Base-by-base conservation (phyloP, 2,797 vertebrate species). In the Onychomys leucogaster region DNA sequence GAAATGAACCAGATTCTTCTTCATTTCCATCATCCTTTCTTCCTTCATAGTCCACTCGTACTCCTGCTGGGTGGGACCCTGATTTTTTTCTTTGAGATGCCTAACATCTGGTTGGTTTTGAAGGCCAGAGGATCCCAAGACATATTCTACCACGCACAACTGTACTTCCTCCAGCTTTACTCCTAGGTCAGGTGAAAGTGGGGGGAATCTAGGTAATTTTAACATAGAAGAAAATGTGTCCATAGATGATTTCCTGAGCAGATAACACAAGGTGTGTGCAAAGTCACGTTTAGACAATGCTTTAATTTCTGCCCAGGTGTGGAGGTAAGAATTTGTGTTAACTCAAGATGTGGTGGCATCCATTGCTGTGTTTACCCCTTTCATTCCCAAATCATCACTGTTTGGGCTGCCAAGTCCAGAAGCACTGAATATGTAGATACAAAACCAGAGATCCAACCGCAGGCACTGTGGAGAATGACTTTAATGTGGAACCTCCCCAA, bases 391-490 rank as follows among this genome's bases (percentile, higher is more conserved):
- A 73, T 94, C 93, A 83, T 37, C 76, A 19, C 49, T 59, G 49
- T 29, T 37, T 69, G 82, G 25, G 32, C 69, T 81, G 52, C 57
- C 23, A 29, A 88, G 67, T 69, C 19, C 7, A 81, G 69, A 16
- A 92, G 63, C 32, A 41, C 2, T 16, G 29, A 3, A 86, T 69
- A 16, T 83, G 92, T 65, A 80, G 76, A 90, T 80, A 88, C 59
- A 49, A 75, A 78, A 41, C n/a, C 61, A 71, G 89, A 94, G 57
- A 95, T 17, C 32, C 80, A 95, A 86, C 37, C 69, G 32, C 46
- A 83, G 63, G 80, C 32, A 41, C 92, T 78, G n/a, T 57, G 16
- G 90, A 73, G 82, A 95, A 96, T 2, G 41, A 57, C 78, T 97
- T 89, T 85, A 90, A 89, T 65, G 89, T 82, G 77, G 77, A 81